phyloP scores from a whole-genome alignment of 1,140 invertebrate genomes.

The Littorina saxatilis region DNA sequence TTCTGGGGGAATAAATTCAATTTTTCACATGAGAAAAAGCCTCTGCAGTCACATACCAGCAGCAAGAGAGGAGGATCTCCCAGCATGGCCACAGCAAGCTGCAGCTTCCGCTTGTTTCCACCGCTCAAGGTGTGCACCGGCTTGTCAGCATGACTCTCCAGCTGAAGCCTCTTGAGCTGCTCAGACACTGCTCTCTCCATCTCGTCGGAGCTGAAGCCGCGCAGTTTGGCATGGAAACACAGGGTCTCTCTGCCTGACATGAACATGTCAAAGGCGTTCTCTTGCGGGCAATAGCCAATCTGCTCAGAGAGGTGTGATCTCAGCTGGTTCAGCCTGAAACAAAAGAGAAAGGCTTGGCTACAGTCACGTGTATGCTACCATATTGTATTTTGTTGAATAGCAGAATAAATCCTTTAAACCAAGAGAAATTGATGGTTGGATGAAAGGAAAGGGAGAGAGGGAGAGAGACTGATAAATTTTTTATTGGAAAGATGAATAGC shows the following conservation, averaged over 20 bases:
- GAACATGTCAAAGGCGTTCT: constrained; percentile 86
- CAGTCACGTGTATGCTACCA: neutral
- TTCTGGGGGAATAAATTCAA: too few relatives aligned
- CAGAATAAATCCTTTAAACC: neutral
- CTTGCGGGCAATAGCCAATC: constrained; percentile 88
- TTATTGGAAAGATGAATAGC: too few relatives aligned
- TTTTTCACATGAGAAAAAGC: too few relatives aligned
- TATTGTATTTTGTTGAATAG: neutral
- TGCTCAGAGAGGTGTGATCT: constrained; percentile 45
- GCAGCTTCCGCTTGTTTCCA: constrained; percentile 76
- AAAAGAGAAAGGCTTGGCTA: neutral
- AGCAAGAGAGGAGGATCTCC: constrained; percentile 76
- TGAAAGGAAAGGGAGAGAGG: neutral
- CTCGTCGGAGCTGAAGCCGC: constrained; percentile 58
- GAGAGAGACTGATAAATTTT: too few relatives aligned
- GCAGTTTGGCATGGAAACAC: constrained; percentile 67
- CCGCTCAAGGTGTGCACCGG: constrained; percentile 73
- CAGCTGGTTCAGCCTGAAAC: neutral
- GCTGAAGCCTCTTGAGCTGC: constrained; percentile 65
- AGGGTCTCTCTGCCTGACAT: constrained; percentile 78
- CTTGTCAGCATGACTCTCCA: constrained; percentile 67
- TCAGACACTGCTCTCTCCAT: constrained; percentile 71
- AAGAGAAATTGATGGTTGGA: too few relatives aligned
- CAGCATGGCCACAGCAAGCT: constrained; percentile 75
- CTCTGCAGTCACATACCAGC: too few relatives aligned